Evolutionary conservation across 2,797 vertebrate genomes (phyloP).

Genomic region (Gymnocypris eckloni): DNA sequence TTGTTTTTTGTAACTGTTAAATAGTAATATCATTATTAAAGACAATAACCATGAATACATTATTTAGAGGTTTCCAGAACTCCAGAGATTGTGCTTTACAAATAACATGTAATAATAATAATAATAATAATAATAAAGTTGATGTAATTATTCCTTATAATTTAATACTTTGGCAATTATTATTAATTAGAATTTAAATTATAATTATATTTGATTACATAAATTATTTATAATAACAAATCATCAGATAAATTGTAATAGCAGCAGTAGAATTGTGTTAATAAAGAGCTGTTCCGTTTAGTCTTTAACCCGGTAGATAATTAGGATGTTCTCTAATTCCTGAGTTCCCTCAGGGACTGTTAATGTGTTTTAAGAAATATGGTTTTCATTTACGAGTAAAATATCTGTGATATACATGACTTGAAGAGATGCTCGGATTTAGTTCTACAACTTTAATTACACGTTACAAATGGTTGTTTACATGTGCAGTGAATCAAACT

Average conservation of each 20-base stretch:
- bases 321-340: neutral
- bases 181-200: neutral
- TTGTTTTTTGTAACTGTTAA: neutral
- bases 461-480: neutral
- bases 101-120: neutral
- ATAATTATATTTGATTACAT: neutral
- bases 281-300: neutral
- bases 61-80: neutral
- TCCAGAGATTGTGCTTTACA: neutral
- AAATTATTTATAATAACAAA: neutral
- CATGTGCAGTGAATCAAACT: neutral
- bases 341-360: neutral
- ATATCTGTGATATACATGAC: neutral
- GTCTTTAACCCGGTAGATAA: neutral
- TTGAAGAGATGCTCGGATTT: neutral
- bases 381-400: neutral
- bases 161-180: neutral
- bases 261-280: neutral
- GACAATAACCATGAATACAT: neutral
- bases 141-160: neutral
- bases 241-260: neutral
- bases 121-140: too few species aligned
- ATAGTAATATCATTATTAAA: neutral
- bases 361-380: neutral
- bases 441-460: neutral